Conservation (phyloP, 2,797 vertebrate genomes). For the Tympanoctomys barrerae region DNA sequence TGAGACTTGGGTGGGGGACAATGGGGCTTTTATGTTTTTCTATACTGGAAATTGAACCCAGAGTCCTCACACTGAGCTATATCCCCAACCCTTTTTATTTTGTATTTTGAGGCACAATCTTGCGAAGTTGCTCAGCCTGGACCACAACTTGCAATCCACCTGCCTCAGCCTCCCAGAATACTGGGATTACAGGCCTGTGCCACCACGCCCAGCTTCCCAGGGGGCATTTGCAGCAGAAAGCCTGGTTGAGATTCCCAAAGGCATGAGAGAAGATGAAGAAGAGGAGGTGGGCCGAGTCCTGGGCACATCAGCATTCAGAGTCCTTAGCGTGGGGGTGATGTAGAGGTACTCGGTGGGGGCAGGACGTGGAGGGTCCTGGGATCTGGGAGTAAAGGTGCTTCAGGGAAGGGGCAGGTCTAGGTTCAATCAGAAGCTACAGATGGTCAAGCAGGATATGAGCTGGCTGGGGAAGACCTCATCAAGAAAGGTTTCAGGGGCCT, state of each 20-base stretch:
- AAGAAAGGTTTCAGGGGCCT: not conserved
- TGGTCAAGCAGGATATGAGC: not conserved
- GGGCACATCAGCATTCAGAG: accelerated
- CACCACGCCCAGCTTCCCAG: not conserved
- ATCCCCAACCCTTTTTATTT: not conserved
- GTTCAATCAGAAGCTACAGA: not conserved
- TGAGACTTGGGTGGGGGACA: too few relatives aligned
- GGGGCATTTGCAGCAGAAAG: not conserved
- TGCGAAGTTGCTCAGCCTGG: not conserved
- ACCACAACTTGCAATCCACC: not conserved
- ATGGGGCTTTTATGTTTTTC: not conserved
- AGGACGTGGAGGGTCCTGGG: too few relatives aligned
- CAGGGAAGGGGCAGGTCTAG: not conserved
- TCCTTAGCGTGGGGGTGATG: too few relatives aligned
- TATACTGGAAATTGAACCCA: not conserved
- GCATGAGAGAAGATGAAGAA: too few relatives aligned
- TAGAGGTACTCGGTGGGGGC: not conserved
- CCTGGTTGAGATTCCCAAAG: not conserved
- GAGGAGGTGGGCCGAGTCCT: too few relatives aligned
- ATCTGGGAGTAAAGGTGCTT: not conserved
- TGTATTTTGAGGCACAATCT: not conserved
- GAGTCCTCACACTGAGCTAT: not conserved
- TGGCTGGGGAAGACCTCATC: not conserved
- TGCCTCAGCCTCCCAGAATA: not conserved
- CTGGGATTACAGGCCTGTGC: not conserved